Evolutionary conservation across 2,888 invertebrate genomes (phyloP), one percentile per base, ranked within the genome.

Genomic region (Abscondita cerata): DNA sequence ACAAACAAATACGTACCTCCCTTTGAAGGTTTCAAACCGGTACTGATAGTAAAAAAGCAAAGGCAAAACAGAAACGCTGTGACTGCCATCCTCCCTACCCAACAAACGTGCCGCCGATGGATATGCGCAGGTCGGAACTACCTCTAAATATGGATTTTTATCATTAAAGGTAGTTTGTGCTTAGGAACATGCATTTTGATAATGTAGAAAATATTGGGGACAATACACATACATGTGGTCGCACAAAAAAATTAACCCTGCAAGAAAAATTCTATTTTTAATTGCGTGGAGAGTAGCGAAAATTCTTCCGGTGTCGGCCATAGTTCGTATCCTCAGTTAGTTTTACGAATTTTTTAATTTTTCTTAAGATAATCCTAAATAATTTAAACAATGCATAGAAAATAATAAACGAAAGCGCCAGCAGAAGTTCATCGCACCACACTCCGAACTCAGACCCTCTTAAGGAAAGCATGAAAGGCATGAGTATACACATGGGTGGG

Each of bases 111-210:
- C 50, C 53, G 51, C 31, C 44, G 52, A 13, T 13, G 15, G 5
- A 33, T 52, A 31, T 18, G 64, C 68, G 67, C 68, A 64, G 55
- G 68, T 53, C 56, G 56, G 12, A 15, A 12, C 50, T 57, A 59
- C 65, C 67, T 67, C 65, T 67, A 68, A 68, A 68, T 68, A 68
- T 68, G 68, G 68, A 68, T 68, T 68, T 68, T 68, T 68, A 68
- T 67, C 59, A 65, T 67, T 65, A 68, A 59, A 58, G 59, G 59
- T 62, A 62, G 59, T 62, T 62, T 62, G 59, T 52, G 52, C 59
- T 59, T 52, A 55, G 52, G 54, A 56, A 64, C 56, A 52, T 58
- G 55, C 44, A 44, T 44, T 44, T 44, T 44, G 44, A 44, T 44
- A 18, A 44, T 44, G 44, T 18, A 44, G 18, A 18, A 18, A 11